Base-by-base conservation (phyloP, 2,113 vertebrate genomes). In the Vanacampus margaritifer region DNA sequence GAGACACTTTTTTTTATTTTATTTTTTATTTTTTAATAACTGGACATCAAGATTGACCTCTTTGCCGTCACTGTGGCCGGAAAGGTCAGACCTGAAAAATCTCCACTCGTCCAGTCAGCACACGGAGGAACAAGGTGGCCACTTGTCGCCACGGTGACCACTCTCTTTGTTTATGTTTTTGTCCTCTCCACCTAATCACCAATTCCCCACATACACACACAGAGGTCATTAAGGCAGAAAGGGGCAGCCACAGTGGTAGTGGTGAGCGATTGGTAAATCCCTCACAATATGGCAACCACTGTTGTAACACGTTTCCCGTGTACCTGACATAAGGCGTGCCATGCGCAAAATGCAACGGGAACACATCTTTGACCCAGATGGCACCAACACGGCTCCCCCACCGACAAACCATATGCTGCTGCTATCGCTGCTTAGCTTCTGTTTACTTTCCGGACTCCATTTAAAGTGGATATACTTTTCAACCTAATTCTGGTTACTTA, bases 361-460 rank as follows among this genome's bases (percentile, higher is more conserved):
- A 72, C 84, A 80, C 72, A 65, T 83, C 69, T 75, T 77, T 81
- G 83, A 83, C 82, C 85, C 80, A 87, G 85, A 89, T 89, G 87
- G 79, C 65, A 21, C 32, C 60, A 66, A 74, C 71, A 68, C 41
- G 67, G 60, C 28, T 58, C 43, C 80, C 46, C 68, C 54, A 43
- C 65, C 63, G 23, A 73, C 72, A 51, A 8, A 43, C 82, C 86
- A 87, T 90, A 84, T 87, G 88, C 60, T 73, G 67, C 64, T 24
- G 57, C 77, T 75, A 78, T 45, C 66, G 65, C 59, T 70, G 14
- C 65, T 82, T 74, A 83, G 67, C 73, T 79, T 67, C 76, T 76
- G 11, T 16, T 48, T 37, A 77, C 61, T 43, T 43, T 43, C 36
- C n/a, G 6, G 60, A 14, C n/a, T 32, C 28, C 28, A 32, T 32